Evolutionary conservation across 2,888 invertebrate species (phyloP), one percentile per base, ranked within the genome.

Genomic region (Steinernema scapterisci): DNA sequence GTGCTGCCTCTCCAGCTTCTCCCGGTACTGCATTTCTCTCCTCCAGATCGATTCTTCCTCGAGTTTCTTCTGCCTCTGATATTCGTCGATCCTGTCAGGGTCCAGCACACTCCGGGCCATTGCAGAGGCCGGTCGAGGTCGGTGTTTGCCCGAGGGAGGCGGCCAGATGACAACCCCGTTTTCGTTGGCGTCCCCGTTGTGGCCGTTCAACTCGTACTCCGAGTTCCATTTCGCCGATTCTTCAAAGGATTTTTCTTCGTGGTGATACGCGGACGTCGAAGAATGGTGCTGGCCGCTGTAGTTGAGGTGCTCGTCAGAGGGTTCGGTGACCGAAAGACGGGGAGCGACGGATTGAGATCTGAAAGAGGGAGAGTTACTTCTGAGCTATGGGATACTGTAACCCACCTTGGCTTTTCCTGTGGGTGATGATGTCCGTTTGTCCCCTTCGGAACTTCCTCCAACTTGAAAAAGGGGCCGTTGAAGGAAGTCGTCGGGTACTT

Each of bases 391-490:
- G 9, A 38, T 3, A 38, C 38, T 6, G 7, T 6, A 5, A 19
- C 44, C 23, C n/a, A 31, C 70, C 74, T 27, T 16, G 63, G 48
- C 7, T 71, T 51, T 44, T 71, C 52, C 43, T 70, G 78, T 21
- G 70, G 75, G 23, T 71, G 78, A 0, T 70, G 73, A 27, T 75
- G 71, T n/a, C 56, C 52, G 11, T 38, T 19, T 25, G 75, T 48
- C 19, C 19, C 21, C 71, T 63, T 45, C 21, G 81, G 79, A 11
- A 86, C 80, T 73, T 87, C 84, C 56, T 86, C 85, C 16, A 86
- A 72, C 48, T 81, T 78, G 78, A 86, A 86, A 77, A 86, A 86
- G n/a, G 86, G 86, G 0, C 86, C 86, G 71, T 87, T 85, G 79
- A 87, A 87, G n/a, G 79, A 82, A 25, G 76, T 74, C 19, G 74